A percentile compares a stretch with the other conserved stretches of the same genome.
These are phyloP conservation scores for Mesopsocus fuscifrons DNA, from an alignment of 2,888 invertebrate species.

Conservation along the genomic window DNA sequence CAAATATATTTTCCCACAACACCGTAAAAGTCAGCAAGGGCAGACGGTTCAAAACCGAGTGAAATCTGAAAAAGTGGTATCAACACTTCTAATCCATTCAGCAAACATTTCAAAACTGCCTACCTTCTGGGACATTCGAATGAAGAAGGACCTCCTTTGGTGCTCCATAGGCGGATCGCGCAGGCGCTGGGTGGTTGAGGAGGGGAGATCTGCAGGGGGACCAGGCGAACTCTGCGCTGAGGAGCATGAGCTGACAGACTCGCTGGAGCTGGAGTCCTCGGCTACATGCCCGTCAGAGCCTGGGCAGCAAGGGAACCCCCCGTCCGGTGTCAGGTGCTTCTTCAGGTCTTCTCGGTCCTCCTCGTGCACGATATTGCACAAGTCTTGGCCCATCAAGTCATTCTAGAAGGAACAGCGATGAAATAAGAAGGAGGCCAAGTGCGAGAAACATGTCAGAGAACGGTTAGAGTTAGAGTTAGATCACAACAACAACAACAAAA, in stretches of 20 bases:
- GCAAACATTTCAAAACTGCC: background rate
- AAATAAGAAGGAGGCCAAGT: too few relatives aligned
- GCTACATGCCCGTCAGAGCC: conserved; percentile 28
- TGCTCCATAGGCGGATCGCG: conserved; percentile 15
- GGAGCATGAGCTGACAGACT: conserved; percentile 18
- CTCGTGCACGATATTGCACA: conserved; percentile 65
- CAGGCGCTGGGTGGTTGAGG: conserved; percentile 3
- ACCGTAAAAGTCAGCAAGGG: too few relatives aligned
- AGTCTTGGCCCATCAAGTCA: conserved; percentile 62
- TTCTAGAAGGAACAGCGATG: conserved; percentile 30
- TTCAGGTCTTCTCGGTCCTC: conserved; percentile 56
- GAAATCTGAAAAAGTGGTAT: too few relatives aligned
- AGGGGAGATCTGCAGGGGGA: conserved; percentile 4
- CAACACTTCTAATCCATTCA: too few relatives aligned
- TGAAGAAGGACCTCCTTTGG: conserved; percentile 27
- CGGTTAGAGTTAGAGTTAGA: too few relatives aligned
- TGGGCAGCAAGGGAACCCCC: conserved; percentile 22
- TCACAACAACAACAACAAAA: too few relatives aligned
- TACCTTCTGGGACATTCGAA: conserved; percentile 27
- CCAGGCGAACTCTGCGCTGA: conserved; percentile 21
- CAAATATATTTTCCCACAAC: too few relatives aligned
- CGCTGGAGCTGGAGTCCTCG: conserved; percentile 24
- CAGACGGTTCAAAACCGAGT: too few relatives aligned
- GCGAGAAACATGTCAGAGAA: too few relatives aligned
- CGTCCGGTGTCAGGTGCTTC: conserved; percentile 34